phyloP scores from a whole-genome alignment of 2,888 invertebrate species.

The Diaperis boleti region DNA sequence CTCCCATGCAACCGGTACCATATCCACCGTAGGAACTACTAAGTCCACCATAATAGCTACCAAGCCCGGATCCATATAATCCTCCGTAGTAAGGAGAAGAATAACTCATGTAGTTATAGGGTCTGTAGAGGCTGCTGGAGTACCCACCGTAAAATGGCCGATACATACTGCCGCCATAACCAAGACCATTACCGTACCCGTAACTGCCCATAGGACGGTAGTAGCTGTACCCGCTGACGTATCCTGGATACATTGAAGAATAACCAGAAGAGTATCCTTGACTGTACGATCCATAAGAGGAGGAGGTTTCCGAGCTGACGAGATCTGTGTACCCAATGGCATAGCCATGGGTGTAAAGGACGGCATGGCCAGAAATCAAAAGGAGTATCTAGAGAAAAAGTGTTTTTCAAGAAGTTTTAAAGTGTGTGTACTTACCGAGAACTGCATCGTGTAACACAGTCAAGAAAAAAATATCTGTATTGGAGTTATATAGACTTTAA shows the following conservation, averaged over 20 bases:
- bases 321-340: constrained; percentile 21
- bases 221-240: constrained; percentile 19
- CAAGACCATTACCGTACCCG: constrained; percentile 11
- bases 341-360: constrained; percentile 6
- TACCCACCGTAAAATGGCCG: constrained; percentile 20
- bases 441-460: constrained; percentile 17
- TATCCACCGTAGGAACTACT: constrained; percentile 16
- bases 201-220: constrained; percentile 15
- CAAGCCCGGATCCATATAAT: constrained; percentile 1
- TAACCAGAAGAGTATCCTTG: constrained; percentile 21
- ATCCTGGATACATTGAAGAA: constrained; percentile 14
- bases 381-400: constrained; percentile 8
- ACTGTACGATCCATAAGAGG: constrained; percentile 33
- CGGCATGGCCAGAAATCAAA: constrained; percentile 2
- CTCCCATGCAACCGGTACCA: constrained; percentile 14
- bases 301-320: constrained; percentile 25
- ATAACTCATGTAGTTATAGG: constrained; percentile 14
- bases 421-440: constrained; percentile 19
- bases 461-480: constrained; percentile 21
- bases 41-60: background rate
- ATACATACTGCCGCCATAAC: constrained; percentile 12
- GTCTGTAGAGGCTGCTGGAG: constrained; percentile 20
- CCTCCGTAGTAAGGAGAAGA: constrained; percentile 1
- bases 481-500: constrained; percentile 26
- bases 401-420: background rate